Base-by-base conservation (phyloP, 2,797 vertebrate species). In the Synaphobranchus kaupii region DNA sequence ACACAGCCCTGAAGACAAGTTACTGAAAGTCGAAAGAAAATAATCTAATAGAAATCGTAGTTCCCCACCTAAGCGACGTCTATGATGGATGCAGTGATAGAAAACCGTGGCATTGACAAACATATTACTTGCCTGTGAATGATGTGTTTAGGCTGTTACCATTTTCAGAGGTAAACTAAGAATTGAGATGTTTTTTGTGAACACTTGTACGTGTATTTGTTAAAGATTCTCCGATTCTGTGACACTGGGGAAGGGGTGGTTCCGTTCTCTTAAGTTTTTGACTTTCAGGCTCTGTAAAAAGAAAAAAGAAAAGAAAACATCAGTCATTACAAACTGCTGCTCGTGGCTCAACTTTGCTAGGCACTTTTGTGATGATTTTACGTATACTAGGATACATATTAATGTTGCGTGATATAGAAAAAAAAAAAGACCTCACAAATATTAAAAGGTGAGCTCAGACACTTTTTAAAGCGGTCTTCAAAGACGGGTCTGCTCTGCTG, bases 181-280 rank as follows among this genome's bases (percentile, higher is more conserved):
- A 31, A 54, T 20, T 22, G n/a, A 81, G 78, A 82, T 20, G 56
- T 58, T 83, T 56, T n/a, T 34, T 10, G 10, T 39, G 60, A n/a
- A 13, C 13, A 22, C 50, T 20, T 68, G 12, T 71, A 44, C 56
- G 73, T 88, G 90, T 81, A 81, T 89, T 89, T 7, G 90, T 90
- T 85, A 82, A 89, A 90, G 89, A 56, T 90, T 92, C 90, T 85
- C 90, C 90, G 91, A 90, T 85, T 90, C n/a, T 88, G 63, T 22
- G 92, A 88, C 95, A 94, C 94, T 0, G 84, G 95, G 95, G 95
- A 95, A 94, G 94, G 96, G 96, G 95, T 94, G 96, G 94, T 94
- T 94, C 95, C 89, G 90, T 87, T 89, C 91, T 89, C 91, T 92
- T 90, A 88, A 93, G 87, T 92, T 93, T 94, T 95, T 94, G 90